These are phyloP conservation scores for Drosophila kanekoi DNA, from an alignment of 2,888 invertebrate genomes.

Conservation along the genomic window DNA sequence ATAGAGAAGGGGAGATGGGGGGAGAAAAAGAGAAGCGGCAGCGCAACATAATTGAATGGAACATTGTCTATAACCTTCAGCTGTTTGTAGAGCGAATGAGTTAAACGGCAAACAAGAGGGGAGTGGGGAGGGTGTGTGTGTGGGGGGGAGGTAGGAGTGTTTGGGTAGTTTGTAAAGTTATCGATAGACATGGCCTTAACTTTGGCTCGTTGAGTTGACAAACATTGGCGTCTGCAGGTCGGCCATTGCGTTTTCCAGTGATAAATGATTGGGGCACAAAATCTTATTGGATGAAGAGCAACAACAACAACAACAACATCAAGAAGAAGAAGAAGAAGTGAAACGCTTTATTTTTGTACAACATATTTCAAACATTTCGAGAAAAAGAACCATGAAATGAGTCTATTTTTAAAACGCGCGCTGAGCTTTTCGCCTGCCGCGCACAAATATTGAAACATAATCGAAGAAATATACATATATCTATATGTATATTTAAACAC, in stretches of 20 bases:
- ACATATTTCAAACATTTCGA: conserved; percentile 77
- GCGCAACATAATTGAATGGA: conserved; percentile 70
- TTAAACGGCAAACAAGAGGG: background rate
- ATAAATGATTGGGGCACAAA: conserved; percentile 51
- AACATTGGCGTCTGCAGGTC: background rate
- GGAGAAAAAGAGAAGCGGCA: background rate
- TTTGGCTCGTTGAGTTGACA: conserved; percentile 3
- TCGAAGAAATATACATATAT: conserved; percentile 68
- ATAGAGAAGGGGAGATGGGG: background rate
- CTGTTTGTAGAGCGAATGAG: conserved; percentile 4
- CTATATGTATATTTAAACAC: conserved; percentile 24
- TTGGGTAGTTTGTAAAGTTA: conserved; percentile 18
- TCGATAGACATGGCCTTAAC: conserved; percentile 35
- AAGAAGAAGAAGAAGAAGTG: background rate
- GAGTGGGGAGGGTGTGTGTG: background rate
- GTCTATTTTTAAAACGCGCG: conserved; percentile 76
- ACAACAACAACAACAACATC: conserved; percentile 16
- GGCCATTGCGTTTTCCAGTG: conserved; percentile 41
- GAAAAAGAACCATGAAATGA: conserved; percentile 75
- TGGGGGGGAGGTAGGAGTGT: no score
- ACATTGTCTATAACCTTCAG: conserved; percentile 58
- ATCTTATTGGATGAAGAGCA: conserved; percentile 14
- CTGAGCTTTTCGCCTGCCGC: conserved; percentile 72
- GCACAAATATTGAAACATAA: conserved; percentile 81
- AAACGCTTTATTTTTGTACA: conserved; percentile 74